Percentiles rank a stretch among this genome's conserved stretches.
Conservation (phyloP, 2,888 invertebrate genomes). For the Clanis bilineata region DNA sequence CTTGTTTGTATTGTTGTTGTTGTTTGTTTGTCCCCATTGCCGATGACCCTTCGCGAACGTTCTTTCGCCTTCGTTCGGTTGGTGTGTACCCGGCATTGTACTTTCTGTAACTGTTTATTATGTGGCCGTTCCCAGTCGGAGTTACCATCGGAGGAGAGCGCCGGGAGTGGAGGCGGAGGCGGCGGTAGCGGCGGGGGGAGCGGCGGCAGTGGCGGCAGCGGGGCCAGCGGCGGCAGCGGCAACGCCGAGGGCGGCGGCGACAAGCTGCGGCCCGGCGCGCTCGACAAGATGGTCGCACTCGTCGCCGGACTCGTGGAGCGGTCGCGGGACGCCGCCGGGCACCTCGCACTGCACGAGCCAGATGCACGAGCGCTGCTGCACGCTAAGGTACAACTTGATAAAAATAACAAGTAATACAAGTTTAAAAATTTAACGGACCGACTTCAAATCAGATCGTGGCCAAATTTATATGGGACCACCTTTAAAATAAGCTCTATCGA, state of each 20-base stretch:
- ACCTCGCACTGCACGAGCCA: constrained; percentile 87
- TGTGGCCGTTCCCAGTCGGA: constrained; percentile 45
- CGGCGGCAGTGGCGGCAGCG: constrained; percentile 85
- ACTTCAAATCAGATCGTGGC: too few relatives aligned
- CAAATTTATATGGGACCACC: too few relatives aligned
- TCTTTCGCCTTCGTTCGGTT: too few relatives aligned
- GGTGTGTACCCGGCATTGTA: too few relatives aligned
- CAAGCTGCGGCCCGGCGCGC: constrained; percentile 93
- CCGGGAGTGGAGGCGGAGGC: constrained; percentile 53
- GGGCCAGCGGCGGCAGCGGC: constrained; percentile 50
- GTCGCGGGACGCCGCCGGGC: constrained; percentile 89
- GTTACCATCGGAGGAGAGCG: constrained; percentile 75
- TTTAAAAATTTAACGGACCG: too few relatives aligned
- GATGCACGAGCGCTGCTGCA: constrained; percentile 93
- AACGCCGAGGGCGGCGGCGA: constrained; percentile 66
- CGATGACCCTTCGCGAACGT: too few relatives aligned
- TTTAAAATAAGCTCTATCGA: too few relatives aligned
- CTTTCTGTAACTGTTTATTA: not conserved
- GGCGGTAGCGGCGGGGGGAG: constrained; percentile 52
- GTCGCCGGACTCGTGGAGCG: constrained; percentile 94
- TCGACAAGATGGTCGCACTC: constrained; percentile 97
- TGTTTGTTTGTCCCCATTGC: too few relatives aligned
- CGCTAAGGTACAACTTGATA: constrained; percentile 93
- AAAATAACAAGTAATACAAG: too few relatives aligned
- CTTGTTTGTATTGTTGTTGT: too few relatives aligned